Evolutionary conservation across 2,888 invertebrate species (phyloP).

Genomic region (Gymnoscelis rufifasciata): DNA sequence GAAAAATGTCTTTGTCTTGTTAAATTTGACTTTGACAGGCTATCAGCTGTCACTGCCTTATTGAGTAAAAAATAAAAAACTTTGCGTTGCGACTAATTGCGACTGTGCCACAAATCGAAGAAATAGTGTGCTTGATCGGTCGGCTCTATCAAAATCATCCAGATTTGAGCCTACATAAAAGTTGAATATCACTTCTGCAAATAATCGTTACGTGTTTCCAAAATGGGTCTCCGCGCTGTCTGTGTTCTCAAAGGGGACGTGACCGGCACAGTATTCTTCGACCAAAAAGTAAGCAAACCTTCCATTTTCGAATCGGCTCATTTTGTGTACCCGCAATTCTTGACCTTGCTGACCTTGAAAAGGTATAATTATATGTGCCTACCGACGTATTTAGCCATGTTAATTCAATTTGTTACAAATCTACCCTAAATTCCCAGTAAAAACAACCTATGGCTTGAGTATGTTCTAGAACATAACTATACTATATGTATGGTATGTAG

Average conservation of each 20-base stretch:
- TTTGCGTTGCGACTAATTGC: too few species aligned
- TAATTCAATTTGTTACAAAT: neutral
- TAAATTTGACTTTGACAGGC: too few species aligned
- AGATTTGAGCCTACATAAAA: too few species aligned
- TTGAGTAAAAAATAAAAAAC: too few species aligned
- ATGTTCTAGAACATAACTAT: too few species aligned
- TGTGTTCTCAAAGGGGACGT: slow-evolving; percentile 93
- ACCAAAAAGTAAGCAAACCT: slow-evolving; percentile 81
- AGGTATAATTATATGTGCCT: neutral
- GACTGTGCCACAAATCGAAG: neutral
- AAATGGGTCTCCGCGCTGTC: slow-evolving; percentile 86
- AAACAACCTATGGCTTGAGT: too few species aligned
- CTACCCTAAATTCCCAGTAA: neutral
- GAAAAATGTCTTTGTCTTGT: too few species aligned
- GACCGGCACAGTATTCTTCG: slow-evolving; percentile 88
- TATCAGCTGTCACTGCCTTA: too few species aligned
- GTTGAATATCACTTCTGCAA: too few species aligned
- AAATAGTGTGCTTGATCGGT: neutral
- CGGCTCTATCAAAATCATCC: too few species aligned
- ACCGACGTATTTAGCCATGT: neutral
- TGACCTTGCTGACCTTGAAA: slow-evolving; percentile 5
- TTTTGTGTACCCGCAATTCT: neutral
- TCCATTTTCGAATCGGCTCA: neutral
- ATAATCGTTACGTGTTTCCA: slow-evolving; percentile 15
- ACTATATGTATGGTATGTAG: too few species aligned